Evolutionary conservation across 2,113 vertebrate genomes (phyloP), one percentile per base, ranked within the genome.

Genomic region (Toxotes jaculatrix): DNA sequence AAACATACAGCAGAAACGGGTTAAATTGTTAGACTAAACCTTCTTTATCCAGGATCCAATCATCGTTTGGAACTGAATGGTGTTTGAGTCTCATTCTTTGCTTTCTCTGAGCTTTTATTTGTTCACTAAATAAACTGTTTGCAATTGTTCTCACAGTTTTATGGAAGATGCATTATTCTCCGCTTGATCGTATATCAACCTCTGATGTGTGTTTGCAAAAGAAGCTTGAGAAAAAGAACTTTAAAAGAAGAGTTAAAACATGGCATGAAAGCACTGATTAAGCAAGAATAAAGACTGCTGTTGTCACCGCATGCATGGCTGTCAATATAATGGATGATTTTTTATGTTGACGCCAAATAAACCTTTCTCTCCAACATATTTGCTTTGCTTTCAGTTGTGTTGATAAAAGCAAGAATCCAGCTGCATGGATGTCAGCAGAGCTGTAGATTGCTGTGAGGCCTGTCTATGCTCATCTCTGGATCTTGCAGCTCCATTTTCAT

Each of bases 281-380:
- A 75, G 55, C 65, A 70, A 74, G 71, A 83, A 67, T 79, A 79
- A 82, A 76, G 75, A 17, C 60, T 12, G 57, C 40, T 53, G 70
- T 70, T 88, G 84, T 74, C 83, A 23, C 68, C 74, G 60, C 75
- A 77, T 88, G 82, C 82, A 91, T 53, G 78, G 79, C 89, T 93
- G 84, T 92, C 88, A 91, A 67, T 74, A 49, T 80, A 91, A 91
- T 81, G 65, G 77, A 90, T 86, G 76, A 82, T 83, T 77, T 84
- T 79, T 83, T 79, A 82, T 87, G 67, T 80, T 47, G 23, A 56
- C 49, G 72, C 77, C 76, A 90, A 90, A 88, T 82, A 87, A 92
- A 83, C 72, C 80, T 76, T 80, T 76, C 72, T 67, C 53, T 80
- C n/a, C 38, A 11, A 67, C 38, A 5, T 79, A 82, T 91, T 92